Evolutionary conservation across 2,888 invertebrate genomes (phyloP).

Genomic region (Euzophera pinguis): DNA sequence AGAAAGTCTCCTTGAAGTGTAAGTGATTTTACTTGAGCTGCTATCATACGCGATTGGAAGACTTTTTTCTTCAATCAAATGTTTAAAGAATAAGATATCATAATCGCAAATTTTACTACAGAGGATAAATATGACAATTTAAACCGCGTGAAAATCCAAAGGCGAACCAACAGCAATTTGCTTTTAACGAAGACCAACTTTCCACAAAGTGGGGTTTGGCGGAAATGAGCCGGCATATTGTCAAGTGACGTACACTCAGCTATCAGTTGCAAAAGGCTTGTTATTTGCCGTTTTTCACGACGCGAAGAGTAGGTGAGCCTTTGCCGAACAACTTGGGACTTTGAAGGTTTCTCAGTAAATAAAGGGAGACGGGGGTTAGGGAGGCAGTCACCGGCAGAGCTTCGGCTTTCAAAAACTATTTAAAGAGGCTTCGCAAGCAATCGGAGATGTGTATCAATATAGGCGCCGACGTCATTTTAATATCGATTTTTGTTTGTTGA

Average conservation of each 20-base stretch:
- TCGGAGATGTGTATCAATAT: conserved; percentile 38
- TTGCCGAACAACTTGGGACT: conserved; percentile 51
- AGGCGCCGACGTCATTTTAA: not conserved
- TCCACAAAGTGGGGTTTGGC: conserved; percentile 47
- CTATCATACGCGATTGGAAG: no score
- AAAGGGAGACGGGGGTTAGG: conserved; percentile 35
- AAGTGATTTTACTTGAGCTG: no score
- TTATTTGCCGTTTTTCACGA: conserved; percentile 64
- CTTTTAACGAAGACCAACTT: conserved; percentile 39
- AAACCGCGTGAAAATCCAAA: not conserved
- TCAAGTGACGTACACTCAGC: conserved; percentile 45
- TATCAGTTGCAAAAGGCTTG: conserved; percentile 58
- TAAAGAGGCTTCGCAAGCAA: conserved; percentile 64
- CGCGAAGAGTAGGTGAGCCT: conserved; percentile 22
- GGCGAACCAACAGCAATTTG: conserved; percentile 28
- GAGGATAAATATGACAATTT: no score
- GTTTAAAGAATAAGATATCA: no score
- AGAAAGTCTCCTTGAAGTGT: no score
- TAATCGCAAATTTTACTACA: no score
- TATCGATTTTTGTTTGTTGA: not conserved
- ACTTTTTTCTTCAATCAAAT: no score
- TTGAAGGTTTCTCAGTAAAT: conserved; percentile 65
- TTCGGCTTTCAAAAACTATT: conserved; percentile 68
- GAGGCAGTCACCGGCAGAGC: conserved; percentile 47
- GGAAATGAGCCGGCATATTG: conserved; percentile 63